A percentile compares a stretch with the other conserved stretches of the same genome.
Evolutionary conservation across 30 jellyfish, hydroid and myxozoan genomes (phyloP).

Genomic region (Turritopsis rubra): DNA sequence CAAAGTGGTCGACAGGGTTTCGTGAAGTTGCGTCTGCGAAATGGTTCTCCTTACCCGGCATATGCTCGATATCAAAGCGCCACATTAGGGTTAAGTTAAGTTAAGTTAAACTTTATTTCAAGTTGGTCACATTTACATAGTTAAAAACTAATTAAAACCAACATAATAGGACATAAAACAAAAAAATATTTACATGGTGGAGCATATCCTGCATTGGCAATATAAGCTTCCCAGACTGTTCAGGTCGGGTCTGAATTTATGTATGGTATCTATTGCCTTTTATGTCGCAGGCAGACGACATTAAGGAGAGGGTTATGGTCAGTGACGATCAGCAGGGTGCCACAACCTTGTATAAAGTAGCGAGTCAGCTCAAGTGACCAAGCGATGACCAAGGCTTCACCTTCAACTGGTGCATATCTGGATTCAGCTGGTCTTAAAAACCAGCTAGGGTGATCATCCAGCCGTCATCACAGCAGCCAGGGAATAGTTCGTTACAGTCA

Average conservation of each 20-base stretch:
- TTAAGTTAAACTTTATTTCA: background rate
- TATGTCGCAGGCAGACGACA: no score
- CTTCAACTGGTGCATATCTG: background rate
- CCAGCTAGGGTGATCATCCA: background rate
- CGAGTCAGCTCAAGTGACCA: background rate
- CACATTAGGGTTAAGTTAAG: background rate
- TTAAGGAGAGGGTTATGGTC: background rate
- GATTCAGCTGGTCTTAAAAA: no score
- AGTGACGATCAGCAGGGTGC: background rate
- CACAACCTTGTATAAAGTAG: background rate
- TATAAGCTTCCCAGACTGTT: background rate
- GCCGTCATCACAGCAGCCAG: background rate
- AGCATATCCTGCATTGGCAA: no score
- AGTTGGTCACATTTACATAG: background rate
- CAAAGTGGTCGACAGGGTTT: background rate
- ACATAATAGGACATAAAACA: no score
- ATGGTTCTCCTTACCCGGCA: background rate
- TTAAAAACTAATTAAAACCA: no score
- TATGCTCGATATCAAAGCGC: background rate
- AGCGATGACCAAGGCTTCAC: background rate
- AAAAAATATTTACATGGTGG: no score
- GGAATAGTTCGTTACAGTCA: no score
- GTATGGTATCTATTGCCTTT: no score
- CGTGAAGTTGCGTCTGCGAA: slow-evolving; percentile 8
- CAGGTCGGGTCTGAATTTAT: no score